A percentile compares a stretch with the other conserved stretches of the same genome.
Evolutionary conservation across 1,140 invertebrate genomes (phyloP).

Genomic region (Cyphomyrmex costatus): DNA sequence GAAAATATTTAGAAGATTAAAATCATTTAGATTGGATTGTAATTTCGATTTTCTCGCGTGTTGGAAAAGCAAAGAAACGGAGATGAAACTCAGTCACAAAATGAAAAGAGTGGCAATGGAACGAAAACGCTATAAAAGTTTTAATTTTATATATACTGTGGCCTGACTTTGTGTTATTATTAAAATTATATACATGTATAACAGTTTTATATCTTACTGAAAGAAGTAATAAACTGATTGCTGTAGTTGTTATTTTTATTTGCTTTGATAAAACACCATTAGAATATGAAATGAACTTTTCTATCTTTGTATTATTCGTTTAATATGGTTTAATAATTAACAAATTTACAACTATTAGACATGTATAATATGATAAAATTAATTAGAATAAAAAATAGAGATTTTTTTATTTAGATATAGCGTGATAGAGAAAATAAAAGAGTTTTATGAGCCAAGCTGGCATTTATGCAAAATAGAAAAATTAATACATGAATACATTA

Average conservation of each 20-base stretch:
- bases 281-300: too few species aligned
- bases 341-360: too few species aligned
- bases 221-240: background rate
- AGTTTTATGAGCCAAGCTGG: too few species aligned
- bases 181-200: background rate
- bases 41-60: constrained; percentile 36
- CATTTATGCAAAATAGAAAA: too few species aligned
- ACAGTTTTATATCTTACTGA: background rate
- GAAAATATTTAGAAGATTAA: constrained; percentile 57
- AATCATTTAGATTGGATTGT: constrained; percentile 49
- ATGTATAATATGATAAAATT: too few species aligned
- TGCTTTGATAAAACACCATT: too few species aligned
- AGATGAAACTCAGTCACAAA: background rate
- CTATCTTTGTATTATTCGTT: too few species aligned
- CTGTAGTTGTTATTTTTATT: background rate
- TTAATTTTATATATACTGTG: background rate
- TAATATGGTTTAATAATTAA: too few species aligned
- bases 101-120: background rate
- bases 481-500: too few species aligned
- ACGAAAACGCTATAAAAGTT: background rate
- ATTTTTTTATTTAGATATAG: too few species aligned
- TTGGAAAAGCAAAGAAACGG: constrained; percentile 6
- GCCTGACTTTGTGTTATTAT: background rate
- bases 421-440: too few species aligned
- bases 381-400: too few species aligned